Evolutionary conservation across 2,113 vertebrate genomes (phyloP).

Genomic region (Pelmatolapia mariae): DNA sequence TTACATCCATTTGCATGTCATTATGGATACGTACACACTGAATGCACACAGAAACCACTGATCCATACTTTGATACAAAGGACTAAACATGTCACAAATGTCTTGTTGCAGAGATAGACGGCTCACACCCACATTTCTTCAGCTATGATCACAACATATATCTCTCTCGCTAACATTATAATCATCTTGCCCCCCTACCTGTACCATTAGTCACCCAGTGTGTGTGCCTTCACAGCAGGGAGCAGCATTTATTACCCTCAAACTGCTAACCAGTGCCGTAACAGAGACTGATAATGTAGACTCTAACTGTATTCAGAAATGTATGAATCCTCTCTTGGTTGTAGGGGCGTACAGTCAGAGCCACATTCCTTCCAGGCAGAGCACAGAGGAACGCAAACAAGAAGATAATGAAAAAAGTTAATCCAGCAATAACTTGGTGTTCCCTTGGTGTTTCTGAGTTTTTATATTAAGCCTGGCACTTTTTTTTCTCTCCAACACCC

Average conservation of each 20-base stretch:
- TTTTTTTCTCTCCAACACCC: slow-evolving; percentile 39
- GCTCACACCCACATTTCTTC: neutral
- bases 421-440: slow-evolving; percentile 60
- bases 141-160: slow-evolving; percentile 31
- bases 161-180: slow-evolving; percentile 23
- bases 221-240: slow-evolving; percentile 55
- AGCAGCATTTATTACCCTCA: slow-evolving; percentile 55
- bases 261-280: slow-evolving; percentile 31
- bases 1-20: slow-evolving; percentile 55
- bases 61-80: neutral
- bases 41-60: neutral
- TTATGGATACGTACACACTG: neutral
- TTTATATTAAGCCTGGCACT: slow-evolving; percentile 48
- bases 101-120: neutral
- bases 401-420: slow-evolving; percentile 67
- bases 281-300: slow-evolving; percentile 24
- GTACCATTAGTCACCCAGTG: slow-evolving; percentile 61
- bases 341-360: slow-evolving; percentile 37
- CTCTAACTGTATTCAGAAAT: slow-evolving; percentile 17
- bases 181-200: slow-evolving; percentile 37
- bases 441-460: slow-evolving; percentile 53
- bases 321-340: slow-evolving; percentile 27
- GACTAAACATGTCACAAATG: neutral
- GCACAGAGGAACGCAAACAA: slow-evolving; percentile 52
- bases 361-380: slow-evolving; percentile 43